Conservation (phyloP, 2,797 vertebrate genomes). For the Melanitta fusca region DNA sequence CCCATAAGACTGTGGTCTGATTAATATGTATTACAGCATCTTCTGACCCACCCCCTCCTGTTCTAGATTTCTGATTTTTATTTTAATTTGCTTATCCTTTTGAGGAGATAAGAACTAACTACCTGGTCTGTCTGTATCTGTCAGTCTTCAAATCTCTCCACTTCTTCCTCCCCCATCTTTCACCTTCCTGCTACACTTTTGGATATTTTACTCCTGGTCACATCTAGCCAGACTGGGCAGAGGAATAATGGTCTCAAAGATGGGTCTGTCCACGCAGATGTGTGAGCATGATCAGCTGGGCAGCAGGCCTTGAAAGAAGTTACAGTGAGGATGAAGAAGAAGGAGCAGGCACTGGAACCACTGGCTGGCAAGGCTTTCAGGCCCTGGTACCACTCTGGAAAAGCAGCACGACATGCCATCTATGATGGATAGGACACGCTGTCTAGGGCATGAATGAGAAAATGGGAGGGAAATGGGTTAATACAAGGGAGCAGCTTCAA, state of each 20-base stretch:
- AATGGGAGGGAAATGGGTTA: background rate
- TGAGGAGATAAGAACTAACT: background rate
- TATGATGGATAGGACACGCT: background rate
- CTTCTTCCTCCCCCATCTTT: background rate
- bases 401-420: background rate
- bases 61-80: background rate
- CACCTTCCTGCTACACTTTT: background rate
- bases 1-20: background rate
- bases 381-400: background rate
- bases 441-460: background rate
- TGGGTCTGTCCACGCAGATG: background rate
- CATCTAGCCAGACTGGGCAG: background rate
- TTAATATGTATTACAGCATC: background rate
- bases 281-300: fast-evolving
- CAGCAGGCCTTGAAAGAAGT: background rate
- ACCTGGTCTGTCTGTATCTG: background rate
- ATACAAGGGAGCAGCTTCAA: background rate
- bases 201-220: background rate
- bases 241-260: background rate
- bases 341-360: background rate
- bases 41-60: background rate
- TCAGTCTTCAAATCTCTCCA: background rate
- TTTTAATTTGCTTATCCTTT: background rate
- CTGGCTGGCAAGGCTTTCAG: background rate
- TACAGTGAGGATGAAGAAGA: background rate